Conservation (phyloP, 2,888 invertebrate species). For the Scaptomyza caliginosa region DNA sequence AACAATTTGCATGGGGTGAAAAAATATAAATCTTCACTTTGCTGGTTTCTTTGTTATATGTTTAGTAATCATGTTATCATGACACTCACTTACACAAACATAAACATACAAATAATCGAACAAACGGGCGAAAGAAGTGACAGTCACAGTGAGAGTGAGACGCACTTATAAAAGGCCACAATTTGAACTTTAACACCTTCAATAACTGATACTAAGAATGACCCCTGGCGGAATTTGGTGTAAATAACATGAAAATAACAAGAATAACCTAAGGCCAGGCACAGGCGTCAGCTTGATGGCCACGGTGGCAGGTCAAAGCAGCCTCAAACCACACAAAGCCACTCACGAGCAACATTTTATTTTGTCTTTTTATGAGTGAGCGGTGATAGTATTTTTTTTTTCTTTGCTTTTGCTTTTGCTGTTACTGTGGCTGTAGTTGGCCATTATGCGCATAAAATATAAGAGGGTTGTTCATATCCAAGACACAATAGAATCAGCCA, state of each 20-base stretch:
- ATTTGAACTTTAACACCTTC: slow-evolving; percentile 78
- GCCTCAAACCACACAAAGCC: slow-evolving; percentile 30
- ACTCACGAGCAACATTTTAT: slow-evolving; percentile 49
- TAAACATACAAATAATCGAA: slow-evolving; percentile 1
- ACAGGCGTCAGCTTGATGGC: slow-evolving; percentile 26
- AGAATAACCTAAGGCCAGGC: slow-evolving; percentile 64
- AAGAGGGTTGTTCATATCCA: slow-evolving; percentile 73
- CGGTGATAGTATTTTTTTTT: slow-evolving; percentile 39
- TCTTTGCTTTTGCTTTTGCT: too few relatives aligned
- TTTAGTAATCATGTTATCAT: slow-evolving; percentile 49
- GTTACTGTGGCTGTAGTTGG: slow-evolving; percentile 53
- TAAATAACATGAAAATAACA: slow-evolving; percentile 76
- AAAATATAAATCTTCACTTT: slow-evolving; percentile 38
- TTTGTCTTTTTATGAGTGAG: slow-evolving; percentile 54
- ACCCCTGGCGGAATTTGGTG: slow-evolving; percentile 76
- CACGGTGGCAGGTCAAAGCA: neutral
- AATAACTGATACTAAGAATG: slow-evolving; percentile 70
- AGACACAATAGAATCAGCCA: slow-evolving; percentile 66
- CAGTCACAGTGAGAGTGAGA: neutral
- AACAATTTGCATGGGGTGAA: slow-evolving; percentile 52
- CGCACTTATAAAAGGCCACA: slow-evolving; percentile 51
- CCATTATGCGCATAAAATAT: slow-evolving; percentile 78
- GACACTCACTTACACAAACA: too few relatives aligned
- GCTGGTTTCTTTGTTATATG: slow-evolving; percentile 18
- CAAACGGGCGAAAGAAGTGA: neutral